Evolutionary conservation across 2,113 vertebrate species (phyloP).

Genomic region (Caretta caretta): DNA sequence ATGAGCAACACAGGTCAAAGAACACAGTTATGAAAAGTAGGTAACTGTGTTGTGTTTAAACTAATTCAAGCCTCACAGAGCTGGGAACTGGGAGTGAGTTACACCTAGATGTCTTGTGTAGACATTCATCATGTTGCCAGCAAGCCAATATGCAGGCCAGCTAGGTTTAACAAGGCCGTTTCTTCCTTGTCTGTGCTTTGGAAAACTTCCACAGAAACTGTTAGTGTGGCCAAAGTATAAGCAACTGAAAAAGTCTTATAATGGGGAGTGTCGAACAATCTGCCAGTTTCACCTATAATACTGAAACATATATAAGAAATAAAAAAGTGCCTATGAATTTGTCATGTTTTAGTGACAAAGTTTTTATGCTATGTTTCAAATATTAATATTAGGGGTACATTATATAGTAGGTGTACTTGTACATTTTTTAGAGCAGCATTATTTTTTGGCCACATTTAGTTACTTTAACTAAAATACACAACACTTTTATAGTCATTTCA

Average conservation of each 20-base stretch:
- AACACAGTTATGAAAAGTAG: too few relatives aligned
- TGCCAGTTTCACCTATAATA: neutral
- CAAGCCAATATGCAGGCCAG: neutral
- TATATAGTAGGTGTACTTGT: neutral
- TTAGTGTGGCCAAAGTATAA: neutral
- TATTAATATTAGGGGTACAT: neutral
- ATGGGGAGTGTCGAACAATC: neutral
- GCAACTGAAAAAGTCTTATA: neutral
- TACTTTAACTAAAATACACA: constrained; percentile 46
- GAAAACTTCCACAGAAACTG: neutral
- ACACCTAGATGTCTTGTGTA: neutral
- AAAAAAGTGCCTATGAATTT: constrained; percentile 15
- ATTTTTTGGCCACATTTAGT: constrained; percentile 42
- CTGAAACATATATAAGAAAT: neutral
- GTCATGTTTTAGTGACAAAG: neutral
- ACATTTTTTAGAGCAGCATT: constrained; percentile 21
- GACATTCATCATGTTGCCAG: neutral
- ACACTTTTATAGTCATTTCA: constrained; percentile 68
- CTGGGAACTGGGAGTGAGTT: neutral
- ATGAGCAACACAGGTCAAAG: too few relatives aligned
- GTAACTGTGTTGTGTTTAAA: neutral
- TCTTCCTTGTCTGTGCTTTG: neutral
- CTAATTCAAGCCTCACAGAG: neutral
- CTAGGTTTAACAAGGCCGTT: constrained; percentile 31
- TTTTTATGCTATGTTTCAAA: neutral